phyloP scores from a whole-genome alignment of 2,797 vertebrate species.

The Melanotaenia boesemani region DNA sequence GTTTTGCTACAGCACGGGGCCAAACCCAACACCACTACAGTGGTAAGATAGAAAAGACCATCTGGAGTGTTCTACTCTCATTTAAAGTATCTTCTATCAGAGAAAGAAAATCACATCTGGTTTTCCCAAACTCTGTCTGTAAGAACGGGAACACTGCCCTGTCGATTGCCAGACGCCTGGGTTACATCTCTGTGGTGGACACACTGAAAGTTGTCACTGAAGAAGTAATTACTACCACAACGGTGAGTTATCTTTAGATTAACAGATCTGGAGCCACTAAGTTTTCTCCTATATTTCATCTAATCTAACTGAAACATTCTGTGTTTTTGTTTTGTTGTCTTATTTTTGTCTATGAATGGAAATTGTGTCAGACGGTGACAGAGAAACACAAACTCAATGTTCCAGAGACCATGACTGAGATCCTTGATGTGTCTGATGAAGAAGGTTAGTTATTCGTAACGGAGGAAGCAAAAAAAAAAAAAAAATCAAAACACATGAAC shows the following conservation, averaged over 20 bases:
- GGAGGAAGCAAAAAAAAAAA: not conserved
- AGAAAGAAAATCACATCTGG: not conserved
- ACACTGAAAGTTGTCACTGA: slow-evolving; percentile 97
- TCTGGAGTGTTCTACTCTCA: not conserved
- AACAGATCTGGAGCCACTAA: not conserved
- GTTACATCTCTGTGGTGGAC: slow-evolving; percentile 98
- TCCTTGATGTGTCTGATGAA: slow-evolving; percentile 98
- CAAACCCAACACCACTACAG: slow-evolving; percentile 92
- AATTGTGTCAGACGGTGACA: slow-evolving; percentile 87
- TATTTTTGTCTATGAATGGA: slow-evolving; percentile 15
- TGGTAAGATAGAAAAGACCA: slow-evolving; percentile 81
- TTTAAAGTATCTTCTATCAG: not conserved
- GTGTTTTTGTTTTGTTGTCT: not conserved
- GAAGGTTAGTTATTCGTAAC: slow-evolving; percentile 87
- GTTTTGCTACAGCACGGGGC: slow-evolving; percentile 92
- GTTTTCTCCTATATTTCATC: not conserved
- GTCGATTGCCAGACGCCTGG: slow-evolving; percentile 94
- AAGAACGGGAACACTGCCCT: slow-evolving; percentile 99
- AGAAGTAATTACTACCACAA: slow-evolving; percentile 94
- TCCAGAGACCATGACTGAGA: slow-evolving; percentile 98
- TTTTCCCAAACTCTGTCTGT: slow-evolving; percentile 11
- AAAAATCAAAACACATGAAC: not conserved
- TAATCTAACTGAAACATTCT: not conserved
- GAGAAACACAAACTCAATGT: slow-evolving; percentile 99
- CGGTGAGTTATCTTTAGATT: slow-evolving; percentile 82